Percentiles rank a stretch among this genome's conserved stretches.
Conservation (phyloP, 2,888 invertebrate species). For the Lepas anatifera region DNA sequence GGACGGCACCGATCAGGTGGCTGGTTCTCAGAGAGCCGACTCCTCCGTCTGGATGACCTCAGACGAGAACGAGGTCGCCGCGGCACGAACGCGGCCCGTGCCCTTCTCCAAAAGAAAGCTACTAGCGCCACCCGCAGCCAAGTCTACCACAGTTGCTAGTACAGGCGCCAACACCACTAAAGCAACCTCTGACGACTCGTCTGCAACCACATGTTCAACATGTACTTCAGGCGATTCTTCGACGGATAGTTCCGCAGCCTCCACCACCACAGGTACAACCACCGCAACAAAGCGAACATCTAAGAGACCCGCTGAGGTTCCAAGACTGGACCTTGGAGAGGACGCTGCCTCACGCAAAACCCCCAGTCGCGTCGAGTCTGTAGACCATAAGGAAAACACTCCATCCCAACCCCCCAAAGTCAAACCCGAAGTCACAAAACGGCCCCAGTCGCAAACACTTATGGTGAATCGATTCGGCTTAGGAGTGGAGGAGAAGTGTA, state of each 20-base stretch:
- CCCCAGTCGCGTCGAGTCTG: no score
- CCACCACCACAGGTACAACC: background rate
- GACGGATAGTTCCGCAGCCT: background rate
- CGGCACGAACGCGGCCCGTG: background rate
- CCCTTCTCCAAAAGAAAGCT: no score
- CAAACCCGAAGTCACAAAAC: background rate
- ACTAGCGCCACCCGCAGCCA: background rate
- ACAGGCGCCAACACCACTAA: no score
- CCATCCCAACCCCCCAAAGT: background rate
- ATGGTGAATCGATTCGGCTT: background rate
- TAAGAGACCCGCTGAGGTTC: background rate
- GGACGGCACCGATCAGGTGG: background rate
- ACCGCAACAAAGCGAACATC: no score
- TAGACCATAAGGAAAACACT: no score
- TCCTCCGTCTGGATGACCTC: background rate
- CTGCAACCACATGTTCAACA: background rate
- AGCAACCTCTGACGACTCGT: background rate
- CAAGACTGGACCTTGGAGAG: slow-evolving; percentile 9
- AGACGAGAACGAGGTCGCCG: background rate
- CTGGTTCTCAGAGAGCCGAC: background rate
- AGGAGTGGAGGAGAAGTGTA: background rate
- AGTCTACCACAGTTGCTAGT: background rate
- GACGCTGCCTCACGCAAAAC: no score
- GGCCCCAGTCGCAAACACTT: background rate
- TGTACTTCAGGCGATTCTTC: background rate